Evolutionary conservation across 2,888 invertebrate species (phyloP), one percentile per base, ranked within the genome.

Genomic region (Druceiella hillmani): DNA sequence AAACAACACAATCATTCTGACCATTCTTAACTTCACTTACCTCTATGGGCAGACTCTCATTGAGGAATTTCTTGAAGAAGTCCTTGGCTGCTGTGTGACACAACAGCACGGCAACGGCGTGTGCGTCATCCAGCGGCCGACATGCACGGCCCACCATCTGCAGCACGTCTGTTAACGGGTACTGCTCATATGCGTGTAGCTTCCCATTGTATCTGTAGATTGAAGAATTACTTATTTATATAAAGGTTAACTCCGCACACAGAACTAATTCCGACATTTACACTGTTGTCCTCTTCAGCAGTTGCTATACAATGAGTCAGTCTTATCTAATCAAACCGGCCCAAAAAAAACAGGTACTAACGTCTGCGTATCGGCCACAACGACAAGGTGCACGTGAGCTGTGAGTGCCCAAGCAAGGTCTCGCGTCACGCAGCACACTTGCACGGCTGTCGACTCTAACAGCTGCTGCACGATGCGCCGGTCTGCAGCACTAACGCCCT

Each of bases 141-240:
- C 98, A 97, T 1, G 98, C 98, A 32, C 93, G 76, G 0, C 98
- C 98, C 26, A 98, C 80, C 98, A 99, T 99, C 66, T 99, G 97
- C 13, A 99, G 70, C 0, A 99, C 92, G 56, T 97, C 97, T 1
- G 92, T 93, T 17, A 98, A 83, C 0, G 98, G 94, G 63, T 98
- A 99, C 66, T 99, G 99, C 65, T 98, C 97, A 66, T 99, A 97
- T 1, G 86, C 80, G 56, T 87, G 86, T 3, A 63, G 54, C 40
- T 77, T 77, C 33, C 78, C 78, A 54, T 78, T 75, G 58, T 77
- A 78, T 0, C 76, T 77, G 57, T 0, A 34, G 25, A 27, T 1
- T 17, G n/a, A 20, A 20, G 6, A 20, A 7, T 7, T 20, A 20
- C n/a, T 20, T 20, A 20, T 20, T 20, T 20, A 20, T 7, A n/a